Evolutionary conservation across 2,888 invertebrate genomes (phyloP).

Genomic region (Beris chalybata): DNA sequence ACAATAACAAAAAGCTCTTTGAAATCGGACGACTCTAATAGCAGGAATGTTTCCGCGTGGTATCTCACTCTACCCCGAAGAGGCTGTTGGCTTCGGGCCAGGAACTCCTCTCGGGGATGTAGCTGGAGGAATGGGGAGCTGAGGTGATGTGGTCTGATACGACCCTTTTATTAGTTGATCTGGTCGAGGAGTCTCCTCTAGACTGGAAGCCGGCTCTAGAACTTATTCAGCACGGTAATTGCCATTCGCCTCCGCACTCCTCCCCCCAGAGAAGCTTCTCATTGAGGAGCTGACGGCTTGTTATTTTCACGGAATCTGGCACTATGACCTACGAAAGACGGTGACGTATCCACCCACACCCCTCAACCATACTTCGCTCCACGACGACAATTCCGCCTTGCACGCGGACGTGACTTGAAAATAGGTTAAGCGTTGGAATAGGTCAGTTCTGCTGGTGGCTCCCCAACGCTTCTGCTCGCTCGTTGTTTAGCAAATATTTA

Average conservation of each 20-base stretch:
- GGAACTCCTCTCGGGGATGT: no score
- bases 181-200: not conserved
- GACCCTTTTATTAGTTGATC: constrained; percentile 3
- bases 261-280: not conserved
- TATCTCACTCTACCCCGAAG: constrained; percentile 7
- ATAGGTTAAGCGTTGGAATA: constrained; percentile 32
- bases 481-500: no score
- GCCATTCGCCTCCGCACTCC: not conserved
- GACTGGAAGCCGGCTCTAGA: constrained; percentile 5
- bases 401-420: constrained; percentile 29
- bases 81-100: no score
- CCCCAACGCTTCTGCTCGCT: not conserved
- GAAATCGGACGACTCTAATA: constrained; percentile 5
- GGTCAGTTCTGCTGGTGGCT: constrained; percentile 30
- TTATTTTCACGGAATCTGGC: constrained; percentile 8
- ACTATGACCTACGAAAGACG: constrained; percentile 24
- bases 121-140: no score
- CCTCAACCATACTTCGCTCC: constrained; percentile 2
- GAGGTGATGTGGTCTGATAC: no score
- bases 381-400: no score
- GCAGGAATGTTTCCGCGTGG: constrained; percentile 15
- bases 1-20: constrained; percentile 6
- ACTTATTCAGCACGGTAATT: not conserved
- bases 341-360: not conserved
- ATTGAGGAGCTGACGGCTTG: not conserved